phyloP scores from a whole-genome alignment of 2,113 vertebrate species.

The Crotalus viridis region DNA sequence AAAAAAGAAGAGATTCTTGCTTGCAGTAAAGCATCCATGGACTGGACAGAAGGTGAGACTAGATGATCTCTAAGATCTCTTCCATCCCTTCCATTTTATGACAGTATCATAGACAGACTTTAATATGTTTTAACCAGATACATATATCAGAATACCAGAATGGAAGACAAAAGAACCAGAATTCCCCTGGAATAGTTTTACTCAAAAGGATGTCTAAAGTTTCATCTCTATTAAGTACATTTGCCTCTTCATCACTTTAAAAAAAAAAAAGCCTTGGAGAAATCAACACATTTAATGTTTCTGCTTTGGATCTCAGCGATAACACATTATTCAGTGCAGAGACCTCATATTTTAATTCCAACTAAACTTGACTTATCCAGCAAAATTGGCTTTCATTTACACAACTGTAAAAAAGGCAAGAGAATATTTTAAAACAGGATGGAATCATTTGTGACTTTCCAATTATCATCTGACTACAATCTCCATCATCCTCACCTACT shows the following conservation, averaged over 20 bases:
- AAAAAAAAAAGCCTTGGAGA: not conserved
- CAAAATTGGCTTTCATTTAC: not conserved
- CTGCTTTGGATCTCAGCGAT: not conserved
- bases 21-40: not conserved
- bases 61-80: not conserved
- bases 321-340: not conserved
- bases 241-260: not conserved
- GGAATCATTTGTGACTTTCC: too few species aligned
- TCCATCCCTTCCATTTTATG: not conserved
- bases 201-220: not conserved
- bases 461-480: not conserved
- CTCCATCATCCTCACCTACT: not conserved
- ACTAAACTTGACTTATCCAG: not conserved
- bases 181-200: not conserved
- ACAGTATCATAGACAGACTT: not conserved
- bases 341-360: not conserved
- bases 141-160: not conserved
- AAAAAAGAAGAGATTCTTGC: not conserved
- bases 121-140: not conserved
- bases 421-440: not conserved
- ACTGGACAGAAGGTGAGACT: not conserved
- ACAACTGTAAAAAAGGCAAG: not conserved
- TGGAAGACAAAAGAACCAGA: not conserved
- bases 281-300: not conserved
- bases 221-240: not conserved